These are phyloP conservation scores for Falco cherrug DNA, from an alignment of 2,797 vertebrate species.

Conservation along the genomic window DNA sequence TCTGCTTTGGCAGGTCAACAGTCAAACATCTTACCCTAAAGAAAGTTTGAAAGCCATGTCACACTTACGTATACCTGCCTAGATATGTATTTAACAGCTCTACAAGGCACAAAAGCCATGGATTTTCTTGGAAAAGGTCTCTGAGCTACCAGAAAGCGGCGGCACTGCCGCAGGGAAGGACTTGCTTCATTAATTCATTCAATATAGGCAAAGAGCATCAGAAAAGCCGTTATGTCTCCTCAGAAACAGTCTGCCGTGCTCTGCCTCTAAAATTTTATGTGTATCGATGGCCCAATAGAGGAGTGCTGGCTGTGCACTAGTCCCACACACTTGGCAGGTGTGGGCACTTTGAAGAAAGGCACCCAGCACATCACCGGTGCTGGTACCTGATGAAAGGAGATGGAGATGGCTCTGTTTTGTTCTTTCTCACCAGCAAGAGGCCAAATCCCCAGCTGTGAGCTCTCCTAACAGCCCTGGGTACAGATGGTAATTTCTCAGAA, in stretches of 20 bases:
- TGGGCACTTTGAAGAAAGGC: not conserved
- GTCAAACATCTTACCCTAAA: not conserved
- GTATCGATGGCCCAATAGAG: not conserved
- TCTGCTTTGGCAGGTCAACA: not conserved
- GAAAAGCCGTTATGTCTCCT: not conserved
- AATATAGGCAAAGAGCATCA: not conserved
- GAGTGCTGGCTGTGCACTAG: not conserved
- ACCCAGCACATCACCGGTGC: rapidly evolving
- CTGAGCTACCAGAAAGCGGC: not conserved
- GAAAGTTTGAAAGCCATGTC: not conserved
- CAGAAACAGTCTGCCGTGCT: not conserved
- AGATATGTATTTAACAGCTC: not conserved
- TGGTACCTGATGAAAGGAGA: not conserved
- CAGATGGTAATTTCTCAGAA: not conserved
- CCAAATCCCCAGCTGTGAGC: not conserved
- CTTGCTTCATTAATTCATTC: not conserved
- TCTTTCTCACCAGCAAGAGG: not conserved
- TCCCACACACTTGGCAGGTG: rapidly evolving
- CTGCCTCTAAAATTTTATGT: not conserved
- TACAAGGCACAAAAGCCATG: rapidly evolving
- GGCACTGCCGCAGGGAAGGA: not conserved
- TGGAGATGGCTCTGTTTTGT: not conserved
- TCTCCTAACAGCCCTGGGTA: not conserved
- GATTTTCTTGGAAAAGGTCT: not conserved
- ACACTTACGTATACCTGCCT: not conserved